Conservation (phyloP, 2,888 invertebrate species). For the Drosophila paracracens region DNA sequence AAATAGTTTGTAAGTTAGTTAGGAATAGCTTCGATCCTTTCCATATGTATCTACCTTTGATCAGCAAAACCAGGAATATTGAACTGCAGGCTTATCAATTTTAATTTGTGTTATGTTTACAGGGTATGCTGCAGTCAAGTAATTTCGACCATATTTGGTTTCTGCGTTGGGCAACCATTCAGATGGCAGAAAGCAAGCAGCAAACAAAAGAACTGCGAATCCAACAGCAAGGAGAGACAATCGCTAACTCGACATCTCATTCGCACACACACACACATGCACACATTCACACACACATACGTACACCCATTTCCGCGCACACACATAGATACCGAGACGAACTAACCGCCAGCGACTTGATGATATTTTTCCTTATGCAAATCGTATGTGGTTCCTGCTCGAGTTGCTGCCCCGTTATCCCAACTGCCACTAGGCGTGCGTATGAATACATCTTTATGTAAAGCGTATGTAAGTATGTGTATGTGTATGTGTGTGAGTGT, state of each 20-base stretch:
- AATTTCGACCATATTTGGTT: background rate
- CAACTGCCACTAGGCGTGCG: constrained; percentile 63
- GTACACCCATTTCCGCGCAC: background rate
- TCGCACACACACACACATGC: constrained; percentile 36
- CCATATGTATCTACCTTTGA: too few relatives aligned
- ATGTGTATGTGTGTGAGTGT: background rate
- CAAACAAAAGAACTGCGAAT: constrained; percentile 67
- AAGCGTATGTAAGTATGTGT: constrained; percentile 8
- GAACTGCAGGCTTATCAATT: too few relatives aligned
- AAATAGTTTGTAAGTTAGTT: too few relatives aligned
- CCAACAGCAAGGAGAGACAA: constrained; percentile 68
- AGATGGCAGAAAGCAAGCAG: constrained; percentile 55
- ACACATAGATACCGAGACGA: constrained; percentile 29
- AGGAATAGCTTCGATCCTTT: background rate
- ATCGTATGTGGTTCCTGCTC: constrained; percentile 67
- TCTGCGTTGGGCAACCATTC: constrained; percentile 18
- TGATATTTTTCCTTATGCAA: constrained; percentile 74
- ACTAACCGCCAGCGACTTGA: constrained; percentile 60
- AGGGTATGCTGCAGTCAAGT: constrained; percentile 15
- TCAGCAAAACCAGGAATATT: background rate
- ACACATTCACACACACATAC: constrained; percentile 8
- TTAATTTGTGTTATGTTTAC: background rate
- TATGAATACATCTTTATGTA: constrained; percentile 67
- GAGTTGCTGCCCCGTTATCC: constrained; percentile 51
- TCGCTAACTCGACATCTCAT: constrained; percentile 74